Base-by-base conservation (phyloP, 2,888 invertebrate genomes). In the Palloptera scutellata region DNA sequence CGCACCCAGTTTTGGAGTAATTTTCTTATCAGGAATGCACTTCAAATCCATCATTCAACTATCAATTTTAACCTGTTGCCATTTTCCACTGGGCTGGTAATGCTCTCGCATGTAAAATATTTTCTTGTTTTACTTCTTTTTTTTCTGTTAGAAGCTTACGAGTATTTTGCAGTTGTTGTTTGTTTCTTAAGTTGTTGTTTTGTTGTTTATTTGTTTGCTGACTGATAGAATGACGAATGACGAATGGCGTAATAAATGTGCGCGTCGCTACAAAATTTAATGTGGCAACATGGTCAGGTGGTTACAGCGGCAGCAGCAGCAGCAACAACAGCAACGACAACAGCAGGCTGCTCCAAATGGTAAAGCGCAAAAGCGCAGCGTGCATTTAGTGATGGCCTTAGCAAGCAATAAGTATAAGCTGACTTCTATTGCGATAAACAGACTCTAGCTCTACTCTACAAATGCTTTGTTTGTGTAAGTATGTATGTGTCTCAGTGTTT, bases 221-320 rank as follows among this genome's bases (percentile, higher is more conserved):
- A 65, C 61, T 65, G 66, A 60, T 66, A 62, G 62, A 68, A 66
- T 63, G 60, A 69, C 62, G 62, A 68, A 66, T 63, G 60, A 69
- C 62, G 69, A 69, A 69, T 66, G 69, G 59, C 53, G 62, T 53
- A 59, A 63, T 66, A 66, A 69, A 69, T 51, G 54, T 53, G 30
- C 30, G 30, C 30, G 30, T 30, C 20, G 61, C 52, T 42, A 58
- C 51, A 30, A 54, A 61, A 68, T 64, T 60, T 61, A 51, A 55
- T 66, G 66, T 65, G 64, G 65, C 61, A 68, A 64, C 65, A 53
- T 57, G 58, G 69, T 66, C 69, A 69, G 63, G 66, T 66, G 62
- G 57, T 53, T 52, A 19, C 15, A 42, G 19, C 41, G 42, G 15
- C 58, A 17, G 20, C 30, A 42, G 48, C 60, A 1, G 1, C 42